Conservation (phyloP, 2,888 invertebrate species). For the Cyclophora albipunctata region DNA sequence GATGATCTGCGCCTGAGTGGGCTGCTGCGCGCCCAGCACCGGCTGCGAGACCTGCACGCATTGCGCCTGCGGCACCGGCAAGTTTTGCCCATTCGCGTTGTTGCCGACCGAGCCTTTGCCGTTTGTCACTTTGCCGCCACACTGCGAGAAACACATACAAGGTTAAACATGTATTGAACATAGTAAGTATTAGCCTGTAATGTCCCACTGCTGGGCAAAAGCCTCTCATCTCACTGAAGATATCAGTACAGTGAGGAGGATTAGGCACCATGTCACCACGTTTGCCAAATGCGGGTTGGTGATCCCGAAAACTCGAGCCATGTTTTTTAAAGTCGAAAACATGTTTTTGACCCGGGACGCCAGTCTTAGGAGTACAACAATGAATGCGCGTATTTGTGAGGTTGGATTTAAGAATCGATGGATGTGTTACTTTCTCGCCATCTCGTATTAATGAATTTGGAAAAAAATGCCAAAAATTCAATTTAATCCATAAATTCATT, state of each 20-base stretch:
- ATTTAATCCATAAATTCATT: no score
- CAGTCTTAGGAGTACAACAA: no score
- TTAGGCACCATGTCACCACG: no score
- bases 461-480: no score
- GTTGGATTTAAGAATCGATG: neutral
- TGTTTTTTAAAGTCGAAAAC: neutral
- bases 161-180: neutral
- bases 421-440: neutral
- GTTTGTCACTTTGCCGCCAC: conserved; percentile 54
- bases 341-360: no score
- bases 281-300: no score
- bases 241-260: no score
- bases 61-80: conserved; percentile 75
- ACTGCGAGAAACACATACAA: conserved; percentile 30
- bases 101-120: conserved; percentile 37
- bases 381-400: neutral
- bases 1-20: conserved; percentile 82
- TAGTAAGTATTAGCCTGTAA: no score
- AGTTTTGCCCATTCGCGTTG: conserved; percentile 47
- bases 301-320: neutral
- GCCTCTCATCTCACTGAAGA: no score
- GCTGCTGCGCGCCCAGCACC: conserved; percentile 78
- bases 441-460: no score
- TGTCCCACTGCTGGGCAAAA: no score
- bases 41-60: conserved; percentile 84